Evolutionary conservation across 2,113 vertebrate genomes (phyloP), one percentile per base, ranked within the genome.

Genomic region (Terrapene triunguis): DNA sequence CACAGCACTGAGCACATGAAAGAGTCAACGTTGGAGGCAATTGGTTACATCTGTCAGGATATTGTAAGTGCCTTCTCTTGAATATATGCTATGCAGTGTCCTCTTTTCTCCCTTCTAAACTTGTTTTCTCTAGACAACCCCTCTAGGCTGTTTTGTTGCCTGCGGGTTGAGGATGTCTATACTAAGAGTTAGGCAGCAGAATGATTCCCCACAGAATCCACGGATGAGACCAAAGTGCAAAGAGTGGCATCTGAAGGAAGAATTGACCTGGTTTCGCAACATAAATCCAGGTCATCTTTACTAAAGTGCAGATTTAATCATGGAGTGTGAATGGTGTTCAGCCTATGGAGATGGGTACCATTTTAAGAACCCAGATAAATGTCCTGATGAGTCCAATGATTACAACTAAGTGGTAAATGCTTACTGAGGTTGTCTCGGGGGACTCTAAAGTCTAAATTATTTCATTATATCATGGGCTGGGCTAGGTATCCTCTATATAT

Each of bases 1-100:
- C 99, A 98, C 96, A 99, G 99, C 97, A 99, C 99, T 0, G 99
- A 99, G 87, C 99, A 99, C 97, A 99, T 99, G 99, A 99, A 99
- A 98, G 99, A 99, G 97, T 99, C 99, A 0, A 99, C 99, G 48
- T 98, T 99, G 98, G 99, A 99, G 98, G 99, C 99, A 97, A 99
- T 99, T 22, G 99, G 99, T 2, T 99, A 99, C 98, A 99, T 99
- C 98, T 99, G 99, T 96, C 99, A 99, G 98, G 99, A 99, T 96
- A 99, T 99, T 1, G 99, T 99, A 98, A 99, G 99, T 98, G 4
- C 32, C 14, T 10, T 19, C 12, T 69, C 59, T 32, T 69, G 47
- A 44, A 17, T 76, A n/a, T 38, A 1, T 29, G 5, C 55, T 92
- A 6, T 7, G 24, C 62, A 42, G 11, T 24, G 47, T 53, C 19